phyloP scores from a whole-genome alignment of 2,888 invertebrate genomes.

The Caenorhabditis imperialis region DNA sequence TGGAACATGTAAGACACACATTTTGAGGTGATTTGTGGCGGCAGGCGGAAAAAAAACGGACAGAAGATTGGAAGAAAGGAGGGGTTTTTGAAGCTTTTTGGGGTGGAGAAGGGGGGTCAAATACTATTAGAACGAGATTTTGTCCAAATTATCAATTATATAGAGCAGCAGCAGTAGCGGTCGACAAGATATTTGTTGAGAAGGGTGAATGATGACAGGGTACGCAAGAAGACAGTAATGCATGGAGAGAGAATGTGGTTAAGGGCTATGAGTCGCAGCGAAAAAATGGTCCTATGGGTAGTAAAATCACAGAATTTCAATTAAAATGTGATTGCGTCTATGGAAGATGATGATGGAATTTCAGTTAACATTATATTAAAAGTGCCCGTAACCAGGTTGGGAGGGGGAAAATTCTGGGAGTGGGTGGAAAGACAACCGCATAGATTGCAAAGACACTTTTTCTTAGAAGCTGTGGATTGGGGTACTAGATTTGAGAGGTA shows the following conservation, averaged over 20 bases:
- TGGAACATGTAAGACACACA: constrained; percentile 24
- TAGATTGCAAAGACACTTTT: no score
- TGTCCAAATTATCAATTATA: no score
- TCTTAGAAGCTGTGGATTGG: no score
- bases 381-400: no score
- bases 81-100: constrained; percentile 27
- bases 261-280: background rate
- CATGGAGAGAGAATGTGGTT: background rate
- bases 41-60: background rate
- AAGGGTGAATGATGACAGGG: constrained; percentile 2
- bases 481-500: no score
- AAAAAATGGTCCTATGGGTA: constrained; percentile 13
- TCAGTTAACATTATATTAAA: no score
- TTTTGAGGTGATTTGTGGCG: constrained; percentile 18
- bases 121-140: constrained; percentile 8
- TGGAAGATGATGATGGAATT: no score
- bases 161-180: background rate
- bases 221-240: background rate
- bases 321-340: no score
- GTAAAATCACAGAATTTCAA: no score
- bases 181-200: constrained; percentile 14
- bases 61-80: constrained; percentile 25
- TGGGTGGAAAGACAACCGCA: no score
- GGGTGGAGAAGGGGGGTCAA: background rate
- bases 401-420: no score